A percentile compares a stretch with the other conserved stretches of the same genome.
phyloP scores from a whole-genome alignment of 2,888 invertebrate species.

The Drosophila eohydei region DNA sequence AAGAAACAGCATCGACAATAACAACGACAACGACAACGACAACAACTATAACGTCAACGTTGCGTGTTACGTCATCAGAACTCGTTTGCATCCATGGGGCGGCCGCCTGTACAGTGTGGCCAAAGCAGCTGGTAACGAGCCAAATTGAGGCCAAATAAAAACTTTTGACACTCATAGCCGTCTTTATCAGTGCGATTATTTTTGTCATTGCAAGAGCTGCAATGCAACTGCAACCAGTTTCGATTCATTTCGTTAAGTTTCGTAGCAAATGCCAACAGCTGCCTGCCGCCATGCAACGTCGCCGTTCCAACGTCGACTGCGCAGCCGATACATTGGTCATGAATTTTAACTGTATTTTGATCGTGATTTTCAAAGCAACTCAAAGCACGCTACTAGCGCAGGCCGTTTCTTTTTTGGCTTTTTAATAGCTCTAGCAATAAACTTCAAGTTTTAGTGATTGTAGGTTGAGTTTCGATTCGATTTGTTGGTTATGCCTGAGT shows the following conservation, averaged over 20 bases:
- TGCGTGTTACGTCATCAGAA: conserved; percentile 72
- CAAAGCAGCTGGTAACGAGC: conserved; percentile 19
- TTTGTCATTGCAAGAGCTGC: conserved; percentile 64
- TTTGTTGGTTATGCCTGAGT: conserved; percentile 44
- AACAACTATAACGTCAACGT: conserved; percentile 33
- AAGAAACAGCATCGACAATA: conserved; percentile 37
- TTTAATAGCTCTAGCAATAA: conserved; percentile 75
- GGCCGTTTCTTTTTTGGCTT: conserved; percentile 25
- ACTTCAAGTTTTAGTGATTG: conserved; percentile 69
- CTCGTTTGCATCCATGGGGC: conserved; percentile 65
- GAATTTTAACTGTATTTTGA: conserved; percentile 67
- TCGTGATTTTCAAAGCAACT: conserved; percentile 71
- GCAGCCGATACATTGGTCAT: conserved; percentile 61
- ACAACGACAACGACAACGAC: conserved; percentile 3
- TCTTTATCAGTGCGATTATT: conserved; percentile 72
- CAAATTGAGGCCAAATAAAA: conserved; percentile 64
- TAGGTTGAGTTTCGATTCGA: conserved; percentile 41
- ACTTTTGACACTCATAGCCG: conserved; percentile 55
- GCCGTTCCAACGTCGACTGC: conserved; percentile 13
- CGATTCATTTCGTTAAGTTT: background rate
- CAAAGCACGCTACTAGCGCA: conserved; percentile 10
- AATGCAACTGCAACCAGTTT: conserved; percentile 47
- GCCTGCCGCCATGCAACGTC: conserved; percentile 2
- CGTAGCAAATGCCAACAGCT: conserved; percentile 22
- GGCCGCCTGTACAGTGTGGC: conserved; percentile 52